phyloP scores from a whole-genome alignment of 64 coral and sea anemone species.

The Stichodactyla mertensii region DNA sequence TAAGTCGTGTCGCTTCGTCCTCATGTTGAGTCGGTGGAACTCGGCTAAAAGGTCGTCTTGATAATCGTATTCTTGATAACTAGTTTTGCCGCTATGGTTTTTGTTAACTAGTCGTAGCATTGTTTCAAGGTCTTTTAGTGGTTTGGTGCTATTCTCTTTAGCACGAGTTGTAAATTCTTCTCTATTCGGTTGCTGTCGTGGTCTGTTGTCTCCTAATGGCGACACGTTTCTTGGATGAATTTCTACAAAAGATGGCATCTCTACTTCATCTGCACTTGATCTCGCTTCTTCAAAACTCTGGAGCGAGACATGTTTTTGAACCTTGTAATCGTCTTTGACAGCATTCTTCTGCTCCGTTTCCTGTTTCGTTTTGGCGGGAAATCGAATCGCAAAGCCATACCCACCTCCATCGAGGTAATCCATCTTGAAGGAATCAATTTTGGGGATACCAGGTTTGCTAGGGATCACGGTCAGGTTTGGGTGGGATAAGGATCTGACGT shows the following conservation, averaged over 20 bases:
- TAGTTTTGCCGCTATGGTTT: background rate
- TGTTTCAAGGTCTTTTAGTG: conserved; percentile 6
- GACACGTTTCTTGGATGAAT: background rate
- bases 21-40: background rate
- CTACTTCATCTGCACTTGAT: background rate
- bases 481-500: background rate
- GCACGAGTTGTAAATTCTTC: background rate
- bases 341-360: background rate
- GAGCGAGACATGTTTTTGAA: conserved; percentile 18
- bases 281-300: conserved; percentile 55
- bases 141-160: background rate
- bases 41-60: background rate
- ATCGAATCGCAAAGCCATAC: conserved; percentile 69
- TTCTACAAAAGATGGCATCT: background rate
- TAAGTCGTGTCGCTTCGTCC: background rate
- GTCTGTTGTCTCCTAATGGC: background rate
- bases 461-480: conserved; percentile 11
- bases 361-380: conserved; percentile 39
- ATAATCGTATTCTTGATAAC: background rate
- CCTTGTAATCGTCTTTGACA: background rate
- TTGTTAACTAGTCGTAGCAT: conserved; percentile 10
- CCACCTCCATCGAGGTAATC: conserved; percentile 62
- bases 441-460: conserved; percentile 4
- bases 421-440: conserved; percentile 71
- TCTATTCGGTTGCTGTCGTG: background rate